A percentile compares a stretch with the other conserved stretches of the same genome.
These are phyloP conservation scores for Eciton burchellii DNA, from an alignment of 1,140 invertebrate species.

Conservation along the genomic window DNA sequence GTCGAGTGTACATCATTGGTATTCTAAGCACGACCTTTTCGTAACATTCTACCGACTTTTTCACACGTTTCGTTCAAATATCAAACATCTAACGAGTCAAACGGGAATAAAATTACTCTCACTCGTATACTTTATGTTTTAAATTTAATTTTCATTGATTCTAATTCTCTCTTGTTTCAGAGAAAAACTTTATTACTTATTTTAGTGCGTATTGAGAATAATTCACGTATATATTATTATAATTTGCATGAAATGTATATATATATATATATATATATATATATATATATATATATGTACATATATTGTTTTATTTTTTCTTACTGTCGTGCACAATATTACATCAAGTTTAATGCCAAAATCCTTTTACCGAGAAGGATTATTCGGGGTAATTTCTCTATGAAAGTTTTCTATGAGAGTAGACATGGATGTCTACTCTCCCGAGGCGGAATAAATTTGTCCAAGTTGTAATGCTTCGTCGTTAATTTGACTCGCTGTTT, in stretches of 20 bases:
- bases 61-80: neutral
- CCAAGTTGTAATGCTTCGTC: slow-evolving; percentile 58
- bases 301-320: no score
- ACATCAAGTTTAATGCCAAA: no score
- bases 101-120: slow-evolving; percentile 60
- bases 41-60: slow-evolving; percentile 47
- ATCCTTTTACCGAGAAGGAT: no score
- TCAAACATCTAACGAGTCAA: slow-evolving; percentile 67
- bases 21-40: slow-evolving; percentile 53
- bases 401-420: no score
- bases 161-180: neutral
- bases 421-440: no score
- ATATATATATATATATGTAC: no score
- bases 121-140: neutral
- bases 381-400: no score
- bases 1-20: slow-evolving; percentile 22
- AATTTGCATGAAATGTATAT: no score
- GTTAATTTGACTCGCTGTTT: slow-evolving; percentile 81
- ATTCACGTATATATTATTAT: neutral
- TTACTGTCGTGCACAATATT: no score
- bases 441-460: neutral
- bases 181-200: neutral
- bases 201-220: slow-evolving; percentile 3
- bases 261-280: no score
- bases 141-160: slow-evolving; percentile 9